Conservation (phyloP, 2,113 vertebrate genomes). For the Corvus hawaiiensis region DNA sequence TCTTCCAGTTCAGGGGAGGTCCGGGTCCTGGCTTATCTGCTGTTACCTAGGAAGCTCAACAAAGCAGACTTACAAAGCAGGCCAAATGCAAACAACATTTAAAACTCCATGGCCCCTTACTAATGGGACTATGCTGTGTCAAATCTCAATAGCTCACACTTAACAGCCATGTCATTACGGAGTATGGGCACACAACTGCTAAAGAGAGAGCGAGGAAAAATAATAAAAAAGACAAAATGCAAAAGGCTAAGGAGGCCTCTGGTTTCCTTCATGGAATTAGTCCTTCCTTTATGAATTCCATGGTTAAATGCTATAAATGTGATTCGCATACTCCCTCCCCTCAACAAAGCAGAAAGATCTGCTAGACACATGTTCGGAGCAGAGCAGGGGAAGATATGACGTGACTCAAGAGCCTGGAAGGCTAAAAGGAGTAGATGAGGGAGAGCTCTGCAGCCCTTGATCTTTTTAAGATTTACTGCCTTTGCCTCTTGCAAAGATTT, state of each 20-base stretch:
- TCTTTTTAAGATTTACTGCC: conserved; percentile 74
- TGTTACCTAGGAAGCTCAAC: background rate
- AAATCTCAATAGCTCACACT: conserved; percentile 59
- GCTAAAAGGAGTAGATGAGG: conserved; percentile 62
- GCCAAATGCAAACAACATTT: background rate
- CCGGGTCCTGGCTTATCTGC: background rate
- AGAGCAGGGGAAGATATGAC: conserved; percentile 58
- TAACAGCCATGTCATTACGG: conserved; percentile 56
- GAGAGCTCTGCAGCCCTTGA: conserved; percentile 60
- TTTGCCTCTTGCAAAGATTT: conserved; percentile 68
- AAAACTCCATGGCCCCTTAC: background rate
- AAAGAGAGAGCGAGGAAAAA: background rate
- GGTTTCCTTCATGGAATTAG: conserved; percentile 69
- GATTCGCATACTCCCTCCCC: conserved; percentile 48
- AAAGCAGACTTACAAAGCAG: background rate
- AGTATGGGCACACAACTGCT: conserved; percentile 53
- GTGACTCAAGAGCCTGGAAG: conserved; percentile 61
- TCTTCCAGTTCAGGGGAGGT: background rate
- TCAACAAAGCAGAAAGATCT: conserved; percentile 54
- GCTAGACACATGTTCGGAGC: conserved; percentile 72
- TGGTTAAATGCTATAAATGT: conserved; percentile 72
- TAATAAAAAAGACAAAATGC: conserved; percentile 17
- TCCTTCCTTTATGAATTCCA: conserved; percentile 72
- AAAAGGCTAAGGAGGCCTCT: conserved; percentile 16
- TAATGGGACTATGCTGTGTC: background rate